These are phyloP conservation scores for Caenorhabditis uteleia DNA, from an alignment of 2,888 invertebrate genomes.

Conservation along the genomic window DNA sequence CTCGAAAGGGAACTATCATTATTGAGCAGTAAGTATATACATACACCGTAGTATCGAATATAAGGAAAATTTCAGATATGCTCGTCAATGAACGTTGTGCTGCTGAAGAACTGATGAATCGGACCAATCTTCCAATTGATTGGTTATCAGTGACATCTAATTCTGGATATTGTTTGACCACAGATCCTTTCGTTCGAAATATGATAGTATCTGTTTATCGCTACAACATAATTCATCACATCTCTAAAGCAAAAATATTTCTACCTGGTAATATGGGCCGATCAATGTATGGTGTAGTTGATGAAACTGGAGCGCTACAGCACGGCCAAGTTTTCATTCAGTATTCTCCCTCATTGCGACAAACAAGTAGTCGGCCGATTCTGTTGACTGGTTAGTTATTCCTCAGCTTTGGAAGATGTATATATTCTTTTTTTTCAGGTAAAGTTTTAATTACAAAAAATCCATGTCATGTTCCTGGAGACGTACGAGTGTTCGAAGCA, in stretches of 20 bases:
- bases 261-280: constrained; percentile 64
- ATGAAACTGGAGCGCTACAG: constrained; percentile 67
- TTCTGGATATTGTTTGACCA: constrained; percentile 49
- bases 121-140: constrained; percentile 51
- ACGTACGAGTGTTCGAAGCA: constrained; percentile 68
- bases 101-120: constrained; percentile 41
- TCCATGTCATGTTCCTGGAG: constrained; percentile 71
- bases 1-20: constrained; percentile 45
- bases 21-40: constrained; percentile 24
- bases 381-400: constrained; percentile 24
- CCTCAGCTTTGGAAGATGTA: not conserved
- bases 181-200: constrained; percentile 60
- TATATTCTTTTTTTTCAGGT: constrained; percentile 23
- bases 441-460: constrained; percentile 70
- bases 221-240: constrained; percentile 56
- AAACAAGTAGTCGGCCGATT: constrained; percentile 32
- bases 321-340: constrained; percentile 68
- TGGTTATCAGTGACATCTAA: constrained; percentile 27
- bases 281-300: constrained; percentile 70
- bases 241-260: constrained; percentile 53
- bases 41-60: not conserved
- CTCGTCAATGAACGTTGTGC: constrained; percentile 48
- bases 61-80: constrained; percentile 44
- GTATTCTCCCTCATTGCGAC: constrained; percentile 50
- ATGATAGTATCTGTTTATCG: constrained; percentile 60